Percentiles rank a stretch among this genome's conserved stretches.
phyloP scores from a whole-genome alignment of 2,113 vertebrate species.

The Telmatochromis sp. region DNA sequence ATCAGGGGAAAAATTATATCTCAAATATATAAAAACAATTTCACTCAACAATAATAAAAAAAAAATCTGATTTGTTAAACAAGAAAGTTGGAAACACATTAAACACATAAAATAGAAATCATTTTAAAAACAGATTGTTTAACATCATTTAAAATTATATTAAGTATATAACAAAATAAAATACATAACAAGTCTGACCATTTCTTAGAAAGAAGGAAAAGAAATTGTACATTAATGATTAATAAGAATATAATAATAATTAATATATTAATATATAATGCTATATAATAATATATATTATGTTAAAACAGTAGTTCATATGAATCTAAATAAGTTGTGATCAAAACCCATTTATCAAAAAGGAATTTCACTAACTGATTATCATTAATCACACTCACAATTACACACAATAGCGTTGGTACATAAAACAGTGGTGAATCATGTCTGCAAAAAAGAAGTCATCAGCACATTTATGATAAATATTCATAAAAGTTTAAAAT shows the following conservation, averaged over 20 bases:
- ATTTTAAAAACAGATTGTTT: rapidly evolving
- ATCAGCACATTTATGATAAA: background rate
- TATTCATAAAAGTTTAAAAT: background rate
- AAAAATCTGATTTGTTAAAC: background rate
- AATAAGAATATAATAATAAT: background rate
- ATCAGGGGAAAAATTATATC: background rate
- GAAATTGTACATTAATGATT: background rate
- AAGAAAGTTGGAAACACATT: background rate
- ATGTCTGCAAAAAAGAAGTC: background rate
- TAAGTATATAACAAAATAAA: background rate
- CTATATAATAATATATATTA: background rate
- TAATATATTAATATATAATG: background rate
- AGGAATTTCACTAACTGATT: background rate
- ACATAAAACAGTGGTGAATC: background rate
- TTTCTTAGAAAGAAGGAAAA: background rate
- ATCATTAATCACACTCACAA: background rate
- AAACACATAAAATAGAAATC: background rate
- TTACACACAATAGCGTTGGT: rapidly evolving
- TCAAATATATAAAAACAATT: background rate
- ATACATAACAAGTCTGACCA: background rate
- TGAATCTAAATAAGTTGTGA: background rate
- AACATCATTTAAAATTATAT: background rate
- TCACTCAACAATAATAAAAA: background rate
- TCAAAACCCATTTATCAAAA: background rate
- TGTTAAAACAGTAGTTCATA: rapidly evolving